phyloP scores from a whole-genome alignment of 2,888 invertebrate species.

The Drosophila tripunctata region DNA sequence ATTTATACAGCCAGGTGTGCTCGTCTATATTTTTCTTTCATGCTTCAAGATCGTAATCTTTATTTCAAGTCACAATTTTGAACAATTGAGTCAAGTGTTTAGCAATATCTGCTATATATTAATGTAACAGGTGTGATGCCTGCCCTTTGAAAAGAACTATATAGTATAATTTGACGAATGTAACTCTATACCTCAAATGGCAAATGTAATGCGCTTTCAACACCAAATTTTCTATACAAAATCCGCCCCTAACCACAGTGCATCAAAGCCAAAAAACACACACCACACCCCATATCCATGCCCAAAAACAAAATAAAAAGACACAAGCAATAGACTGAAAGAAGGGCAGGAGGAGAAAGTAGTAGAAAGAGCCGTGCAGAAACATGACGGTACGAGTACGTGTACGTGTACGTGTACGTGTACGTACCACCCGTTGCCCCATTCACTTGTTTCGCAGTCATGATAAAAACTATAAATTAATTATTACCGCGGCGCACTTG shows the following conservation, averaged over 20 bases:
- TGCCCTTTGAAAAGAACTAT: neutral
- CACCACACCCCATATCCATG: neutral
- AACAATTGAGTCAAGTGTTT: too few species aligned
- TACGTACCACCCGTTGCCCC: slow-evolving; percentile 38
- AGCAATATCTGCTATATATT: too few species aligned
- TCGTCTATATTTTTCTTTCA: too few species aligned
- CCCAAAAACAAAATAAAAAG: neutral
- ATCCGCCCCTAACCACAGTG: slow-evolving; percentile 37
- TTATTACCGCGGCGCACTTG: slow-evolving; percentile 82
- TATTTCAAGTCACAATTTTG: too few species aligned
- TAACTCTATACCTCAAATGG: slow-evolving; percentile 69
- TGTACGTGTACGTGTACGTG: too few species aligned
- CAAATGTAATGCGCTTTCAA: slow-evolving; percentile 32
- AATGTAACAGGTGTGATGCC: neutral
- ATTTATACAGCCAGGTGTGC: too few species aligned
- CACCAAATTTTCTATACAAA: neutral
- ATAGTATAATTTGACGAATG: slow-evolving; percentile 26
- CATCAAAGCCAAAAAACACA: neutral
- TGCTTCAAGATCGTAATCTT: too few species aligned
- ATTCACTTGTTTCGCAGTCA: slow-evolving; percentile 69
- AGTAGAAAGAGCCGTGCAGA: neutral
- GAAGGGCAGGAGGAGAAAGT: neutral
- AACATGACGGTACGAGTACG: neutral
- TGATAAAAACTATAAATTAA: slow-evolving; percentile 84
- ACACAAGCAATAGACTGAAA: neutral